Conservation (phyloP, 2,113 vertebrate species). For the Glareola pratincola region DNA sequence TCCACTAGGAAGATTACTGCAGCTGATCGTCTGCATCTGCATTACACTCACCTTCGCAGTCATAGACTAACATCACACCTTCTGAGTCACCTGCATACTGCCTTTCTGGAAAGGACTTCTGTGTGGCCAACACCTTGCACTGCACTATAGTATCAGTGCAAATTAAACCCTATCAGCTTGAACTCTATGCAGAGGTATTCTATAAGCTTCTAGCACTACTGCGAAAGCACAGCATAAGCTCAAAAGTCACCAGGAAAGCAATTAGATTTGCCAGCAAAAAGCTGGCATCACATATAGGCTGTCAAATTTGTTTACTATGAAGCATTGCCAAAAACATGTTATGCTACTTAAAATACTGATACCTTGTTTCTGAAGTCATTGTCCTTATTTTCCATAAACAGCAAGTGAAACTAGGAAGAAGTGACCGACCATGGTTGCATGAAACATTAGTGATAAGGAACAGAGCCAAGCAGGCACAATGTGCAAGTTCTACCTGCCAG, state of each 20-base stretch:
- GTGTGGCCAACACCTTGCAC: background rate
- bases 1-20: background rate
- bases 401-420: background rate
- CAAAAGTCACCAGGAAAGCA: background rate
- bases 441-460: background rate
- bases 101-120: background rate
- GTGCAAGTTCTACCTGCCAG: background rate
- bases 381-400: background rate
- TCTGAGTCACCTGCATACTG: background rate
- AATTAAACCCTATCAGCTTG: background rate
- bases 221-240: background rate
- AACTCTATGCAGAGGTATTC: background rate
- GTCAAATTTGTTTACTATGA: background rate
- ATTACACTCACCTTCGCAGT: accelerated
- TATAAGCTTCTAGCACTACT: background rate
- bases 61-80: background rate
- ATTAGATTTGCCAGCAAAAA: background rate
- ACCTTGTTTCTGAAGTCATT: background rate
- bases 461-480: background rate
- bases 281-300: background rate
- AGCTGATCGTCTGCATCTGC: background rate
- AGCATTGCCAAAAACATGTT: background rate
- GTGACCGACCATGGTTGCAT: background rate
- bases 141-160: accelerated
- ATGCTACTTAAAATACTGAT: background rate